Conservation (phyloP, 1,140 invertebrate species). For the Lineus longissimus region DNA sequence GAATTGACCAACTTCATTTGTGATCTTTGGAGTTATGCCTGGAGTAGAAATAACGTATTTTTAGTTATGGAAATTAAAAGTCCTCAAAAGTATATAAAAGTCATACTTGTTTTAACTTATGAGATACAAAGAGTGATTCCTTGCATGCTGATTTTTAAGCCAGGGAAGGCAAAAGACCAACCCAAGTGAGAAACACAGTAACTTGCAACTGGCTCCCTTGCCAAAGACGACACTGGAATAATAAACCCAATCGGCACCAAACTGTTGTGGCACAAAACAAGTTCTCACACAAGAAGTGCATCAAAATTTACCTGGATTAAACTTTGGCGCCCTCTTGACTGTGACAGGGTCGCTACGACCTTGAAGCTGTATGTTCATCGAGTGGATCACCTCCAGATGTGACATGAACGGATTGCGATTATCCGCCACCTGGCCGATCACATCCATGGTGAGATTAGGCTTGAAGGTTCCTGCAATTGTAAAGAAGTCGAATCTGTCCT, state of each 20-base stretch:
- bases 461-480: conserved; percentile 43
- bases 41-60: conserved; percentile 11
- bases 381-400: conserved; percentile 41
- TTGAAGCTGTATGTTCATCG: conserved; percentile 31
- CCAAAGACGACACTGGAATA: no score
- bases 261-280: no score
- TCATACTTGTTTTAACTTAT: background rate
- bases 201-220: no score
- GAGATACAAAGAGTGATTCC: background rate
- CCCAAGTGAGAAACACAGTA: no score
- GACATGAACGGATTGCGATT: conserved; percentile 34
- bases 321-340: conserved; percentile 37
- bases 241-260: no score
- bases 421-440: conserved; percentile 47
- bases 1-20: conserved; percentile 53
- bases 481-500: no score
- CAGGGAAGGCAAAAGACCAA: background rate
- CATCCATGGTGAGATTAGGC: conserved; percentile 39
- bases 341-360: conserved; percentile 41
- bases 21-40: conserved; percentile 52
- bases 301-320: conserved; percentile 49
- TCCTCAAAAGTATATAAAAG: background rate
- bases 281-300: no score
- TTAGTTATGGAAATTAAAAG: background rate
- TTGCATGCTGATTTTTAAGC: background rate